phyloP scores from a whole-genome alignment of 2,888 invertebrate species.

The Drosophila nr. perissopoda region DNA sequence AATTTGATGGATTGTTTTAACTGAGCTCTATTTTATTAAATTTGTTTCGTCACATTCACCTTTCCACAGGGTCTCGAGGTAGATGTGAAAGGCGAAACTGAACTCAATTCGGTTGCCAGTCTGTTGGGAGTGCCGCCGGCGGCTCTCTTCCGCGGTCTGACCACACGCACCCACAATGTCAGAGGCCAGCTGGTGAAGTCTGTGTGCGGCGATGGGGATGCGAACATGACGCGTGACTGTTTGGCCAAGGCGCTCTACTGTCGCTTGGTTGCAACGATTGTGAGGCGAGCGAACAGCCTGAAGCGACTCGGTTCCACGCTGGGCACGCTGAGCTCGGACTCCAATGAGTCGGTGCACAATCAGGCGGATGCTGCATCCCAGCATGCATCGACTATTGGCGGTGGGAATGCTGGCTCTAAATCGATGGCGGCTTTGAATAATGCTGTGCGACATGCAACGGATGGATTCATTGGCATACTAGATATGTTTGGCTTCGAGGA shows the following conservation, averaged over 20 bases:
- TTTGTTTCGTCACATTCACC: background rate
- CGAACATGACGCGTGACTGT: constrained; percentile 94
- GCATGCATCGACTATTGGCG: constrained; percentile 92
- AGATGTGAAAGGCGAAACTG: constrained; percentile 92
- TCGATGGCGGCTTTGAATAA: constrained; percentile 96
- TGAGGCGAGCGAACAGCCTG: constrained; percentile 95
- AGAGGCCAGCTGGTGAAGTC: constrained; percentile 92
- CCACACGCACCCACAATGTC: constrained; percentile 92
- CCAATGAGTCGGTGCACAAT: constrained; percentile 94
- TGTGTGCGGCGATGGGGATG: constrained; percentile 93
- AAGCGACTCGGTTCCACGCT: constrained; percentile 93
- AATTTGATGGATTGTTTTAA: background rate
- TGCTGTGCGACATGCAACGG: constrained; percentile 96
- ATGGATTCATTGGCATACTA: constrained; percentile 97
- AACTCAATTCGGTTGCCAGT: constrained; percentile 94
- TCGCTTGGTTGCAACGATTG: constrained; percentile 96
- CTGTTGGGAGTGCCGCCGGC: constrained; percentile 88
- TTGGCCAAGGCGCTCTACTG: constrained; percentile 96
- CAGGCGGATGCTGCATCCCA: constrained; percentile 94
- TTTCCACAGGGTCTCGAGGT: constrained; percentile 87
- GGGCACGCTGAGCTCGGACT: constrained; percentile 94
- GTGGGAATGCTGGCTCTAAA: constrained; percentile 91
- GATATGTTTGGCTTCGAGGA: constrained; percentile 99
- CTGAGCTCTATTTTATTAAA: background rate
- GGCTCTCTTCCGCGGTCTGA: constrained; percentile 89